These are phyloP conservation scores for Muscicapa comitata DNA, from an alignment of 2,797 vertebrate genomes.

Conservation along the genomic window DNA sequence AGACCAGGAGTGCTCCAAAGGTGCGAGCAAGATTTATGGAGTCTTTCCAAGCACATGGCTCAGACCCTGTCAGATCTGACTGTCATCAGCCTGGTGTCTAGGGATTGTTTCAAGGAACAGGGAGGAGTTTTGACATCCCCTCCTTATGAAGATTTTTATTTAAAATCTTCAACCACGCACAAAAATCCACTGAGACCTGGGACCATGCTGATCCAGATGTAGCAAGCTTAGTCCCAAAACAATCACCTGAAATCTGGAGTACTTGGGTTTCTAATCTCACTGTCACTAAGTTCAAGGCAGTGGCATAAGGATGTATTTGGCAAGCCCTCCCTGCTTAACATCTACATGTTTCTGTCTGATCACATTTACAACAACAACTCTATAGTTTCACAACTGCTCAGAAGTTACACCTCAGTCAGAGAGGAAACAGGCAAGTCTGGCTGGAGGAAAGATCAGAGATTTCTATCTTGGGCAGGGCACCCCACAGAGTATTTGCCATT, in stretches of 20 bases:
- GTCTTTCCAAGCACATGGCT: neutral
- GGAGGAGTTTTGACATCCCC: neutral
- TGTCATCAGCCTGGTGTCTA: neutral
- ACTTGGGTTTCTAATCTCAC: neutral
- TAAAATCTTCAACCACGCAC: neutral
- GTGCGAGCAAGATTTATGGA: constrained; percentile 28
- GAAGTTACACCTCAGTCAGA: neutral
- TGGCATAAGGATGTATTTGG: constrained; percentile 6
- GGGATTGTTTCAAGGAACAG: neutral
- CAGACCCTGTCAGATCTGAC: neutral
- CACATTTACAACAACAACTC: neutral
- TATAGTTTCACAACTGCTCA: constrained; percentile 10
- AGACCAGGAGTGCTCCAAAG: neutral
- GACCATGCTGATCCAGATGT: neutral
- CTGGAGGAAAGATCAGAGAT: constrained; percentile 54
- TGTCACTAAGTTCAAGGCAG: neutral
- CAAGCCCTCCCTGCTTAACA: constrained; percentile 3
- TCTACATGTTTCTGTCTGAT: constrained; percentile 15
- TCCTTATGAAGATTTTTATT: neutral
- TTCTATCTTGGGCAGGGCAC: constrained; percentile 61
- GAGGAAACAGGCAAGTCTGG: constrained; percentile 38
- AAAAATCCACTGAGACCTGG: neutral
- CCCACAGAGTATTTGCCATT: constrained; percentile 26
- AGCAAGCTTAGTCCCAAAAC: neutral
- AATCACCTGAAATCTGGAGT: neutral